Percentiles rank a stretch among this genome's conserved stretches.
Evolutionary conservation across 2,888 invertebrate genomes (phyloP).

Genomic region (Epinotia brunnichana): DNA sequence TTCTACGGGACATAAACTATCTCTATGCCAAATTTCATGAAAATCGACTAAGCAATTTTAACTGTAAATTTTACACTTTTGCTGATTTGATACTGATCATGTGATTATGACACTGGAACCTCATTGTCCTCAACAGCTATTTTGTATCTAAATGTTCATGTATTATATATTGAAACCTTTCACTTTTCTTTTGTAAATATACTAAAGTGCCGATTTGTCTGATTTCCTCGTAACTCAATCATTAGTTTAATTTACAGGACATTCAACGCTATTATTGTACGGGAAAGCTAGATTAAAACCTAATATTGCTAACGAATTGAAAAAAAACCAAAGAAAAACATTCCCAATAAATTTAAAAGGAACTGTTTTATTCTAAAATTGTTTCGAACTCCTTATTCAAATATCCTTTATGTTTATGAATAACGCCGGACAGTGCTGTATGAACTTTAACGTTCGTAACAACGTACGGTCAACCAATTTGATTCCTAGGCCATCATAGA

Average conservation of each 20-base stretch:
- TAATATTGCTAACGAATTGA: not conserved
- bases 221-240: not conserved
- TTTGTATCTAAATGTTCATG: not conserved
- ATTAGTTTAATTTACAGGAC: not conserved
- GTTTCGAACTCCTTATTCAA: conserved; percentile 6
- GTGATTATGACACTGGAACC: too few species aligned
- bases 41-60: too few species aligned
- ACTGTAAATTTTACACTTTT: too few species aligned
- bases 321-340: not conserved
- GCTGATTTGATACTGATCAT: too few species aligned
- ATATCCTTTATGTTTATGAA: conserved; percentile 28
- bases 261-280: not conserved
- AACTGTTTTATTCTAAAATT: conserved; percentile 23
- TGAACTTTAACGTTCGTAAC: not conserved
- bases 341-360: not conserved
- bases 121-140: too few species aligned
- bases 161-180: not conserved
- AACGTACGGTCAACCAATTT: too few species aligned
- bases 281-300: not conserved
- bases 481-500: too few species aligned
- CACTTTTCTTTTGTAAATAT: not conserved
- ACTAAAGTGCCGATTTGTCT: not conserved
- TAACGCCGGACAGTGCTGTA: conserved; percentile 25
- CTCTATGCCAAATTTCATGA: not conserved
- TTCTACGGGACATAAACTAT: not conserved